Evolutionary conservation across 2,797 vertebrate species (phyloP), one percentile per base, ranked within the genome.

Genomic region (Sardinella longiceps): DNA sequence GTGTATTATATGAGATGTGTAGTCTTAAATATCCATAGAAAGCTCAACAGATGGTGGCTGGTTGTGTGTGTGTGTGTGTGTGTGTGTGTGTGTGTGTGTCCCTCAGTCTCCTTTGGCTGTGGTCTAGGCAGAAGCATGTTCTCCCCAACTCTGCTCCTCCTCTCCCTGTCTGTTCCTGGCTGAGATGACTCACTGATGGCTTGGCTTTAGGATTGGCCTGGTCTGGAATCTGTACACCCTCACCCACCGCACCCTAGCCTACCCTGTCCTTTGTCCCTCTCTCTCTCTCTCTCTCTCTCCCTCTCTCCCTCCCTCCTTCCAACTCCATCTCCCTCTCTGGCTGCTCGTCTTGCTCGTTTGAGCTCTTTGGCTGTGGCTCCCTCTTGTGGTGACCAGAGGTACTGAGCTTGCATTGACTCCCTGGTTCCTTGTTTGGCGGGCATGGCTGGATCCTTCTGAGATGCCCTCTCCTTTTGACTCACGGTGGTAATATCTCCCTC

Each of bases 311-410:
- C 37, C 87, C 86, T n/a, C n/a, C n/a, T n/a, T n/a, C n/a, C n/a
- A n/a, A n/a, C 82, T 84, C 18, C 33, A 15, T 43, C 70, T 37
- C 70, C 15, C 56, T 85, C 7, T 66, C 33, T 15, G 74, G n/a
- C 4, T 15, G n/a, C 10, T 43, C 3, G 18, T 80, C 20, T 48
- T 25, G n/a, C 39, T 53, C 70, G 1, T 53, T 80, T 12, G 14
- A 51, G 28, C 33, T 81, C 80, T 46, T 91, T 88, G 89, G 85
- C 86, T 91, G 48, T 58, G 50, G 85, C 1, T 86, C 92, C 92
- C 91, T 86, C 94, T 92, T 83, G 91, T 93, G 94, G 92, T 80
- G 28, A 74, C 30, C 87, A 84, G 83, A 10, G 15, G 18, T 4
- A 39, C 85, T 88, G 84, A 80, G 58, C 74, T 50, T 48, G 28